phyloP scores from a whole-genome alignment of 2,888 invertebrate genomes.

The Gasteruption jaculator region DNA sequence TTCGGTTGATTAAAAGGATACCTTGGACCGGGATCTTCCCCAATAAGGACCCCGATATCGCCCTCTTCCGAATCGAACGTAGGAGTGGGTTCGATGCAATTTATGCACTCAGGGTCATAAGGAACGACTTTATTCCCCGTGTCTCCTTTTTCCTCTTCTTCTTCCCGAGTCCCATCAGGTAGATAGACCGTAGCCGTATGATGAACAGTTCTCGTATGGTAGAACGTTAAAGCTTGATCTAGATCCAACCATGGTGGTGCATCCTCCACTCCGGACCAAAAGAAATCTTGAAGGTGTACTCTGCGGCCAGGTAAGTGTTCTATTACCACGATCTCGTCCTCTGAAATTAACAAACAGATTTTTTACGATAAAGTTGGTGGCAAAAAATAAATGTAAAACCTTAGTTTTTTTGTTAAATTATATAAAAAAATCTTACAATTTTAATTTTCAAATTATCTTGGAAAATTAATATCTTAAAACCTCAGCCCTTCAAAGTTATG shows the following conservation, averaged over 20 bases:
- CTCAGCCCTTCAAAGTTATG: too few species aligned
- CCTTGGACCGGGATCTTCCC: conserved; percentile 47
- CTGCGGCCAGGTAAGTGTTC: conserved; percentile 46
- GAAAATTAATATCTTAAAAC: too few species aligned
- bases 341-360: conserved; percentile 32
- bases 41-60: conserved; percentile 42
- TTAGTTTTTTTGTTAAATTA: too few species aligned
- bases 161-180: too few species aligned
- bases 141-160: too few species aligned
- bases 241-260: conserved; percentile 63
- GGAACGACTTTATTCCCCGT: conserved; percentile 13
- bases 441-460: too few species aligned
- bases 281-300: conserved; percentile 73
- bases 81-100: conserved; percentile 45
- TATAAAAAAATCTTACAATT: too few species aligned
- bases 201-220: conserved; percentile 44
- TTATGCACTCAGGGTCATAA: conserved; percentile 33
- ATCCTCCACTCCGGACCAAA: conserved; percentile 86
- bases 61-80: conserved; percentile 36
- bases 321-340: conserved; percentile 47
- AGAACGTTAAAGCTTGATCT: conserved; percentile 46
- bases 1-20: too few species aligned
- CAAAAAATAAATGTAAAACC: neutral
- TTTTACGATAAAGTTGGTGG: neutral
- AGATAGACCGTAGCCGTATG: conserved; percentile 44